Base-by-base conservation (phyloP, 2,888 invertebrate species). In the Tenthredo notha region DNA sequence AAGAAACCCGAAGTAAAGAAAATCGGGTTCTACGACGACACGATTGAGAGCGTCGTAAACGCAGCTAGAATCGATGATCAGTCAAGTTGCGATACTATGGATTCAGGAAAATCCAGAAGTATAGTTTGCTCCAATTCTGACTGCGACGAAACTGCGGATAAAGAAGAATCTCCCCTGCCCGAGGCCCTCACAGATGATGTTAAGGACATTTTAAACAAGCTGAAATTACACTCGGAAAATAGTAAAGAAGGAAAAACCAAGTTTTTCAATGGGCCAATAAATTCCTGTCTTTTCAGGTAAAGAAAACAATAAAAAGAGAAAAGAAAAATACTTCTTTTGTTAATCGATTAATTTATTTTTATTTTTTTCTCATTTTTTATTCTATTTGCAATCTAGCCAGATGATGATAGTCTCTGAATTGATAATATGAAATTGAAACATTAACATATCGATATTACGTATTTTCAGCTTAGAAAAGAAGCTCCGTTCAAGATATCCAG, bases 31-130 rank as follows among this genome's bases (percentile, higher is more conserved):
- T 94, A 95, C 70, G 93, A 93, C 84, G 95, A 94, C 88, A 94
- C 94, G 21, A 95, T 95, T 87, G 95, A 95, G 88, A 94, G 95
- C 65, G 95, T 95, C 18, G 94, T 95, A 21, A 95, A 94, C 89
- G 94, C 93, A n/a, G 92, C 92, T 4, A 89, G 91, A 84, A 89
- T 89, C 2, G 93, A 92, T 12, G 93, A 93, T 77, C 93, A 93
- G 58, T 93, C 92, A 33, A 93, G 93, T 87, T 90, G 90, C 29
- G 93, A 92, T 80, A 93, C 92, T 54, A 87, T 90, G 33, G 92
- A 92, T 88, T 92, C 91, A 84, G 94, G 95, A 1, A 92, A 92
- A 88, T 92, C 92, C 43, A 90, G 90, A 12, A 88, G 88, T 85
- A 86, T 87, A 25, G 90, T 88, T 43, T 92, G 90, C 18, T 91